Evolutionary conservation across 2,797 vertebrate genomes (phyloP).

Genomic region (Sternotherus odoratus): DNA sequence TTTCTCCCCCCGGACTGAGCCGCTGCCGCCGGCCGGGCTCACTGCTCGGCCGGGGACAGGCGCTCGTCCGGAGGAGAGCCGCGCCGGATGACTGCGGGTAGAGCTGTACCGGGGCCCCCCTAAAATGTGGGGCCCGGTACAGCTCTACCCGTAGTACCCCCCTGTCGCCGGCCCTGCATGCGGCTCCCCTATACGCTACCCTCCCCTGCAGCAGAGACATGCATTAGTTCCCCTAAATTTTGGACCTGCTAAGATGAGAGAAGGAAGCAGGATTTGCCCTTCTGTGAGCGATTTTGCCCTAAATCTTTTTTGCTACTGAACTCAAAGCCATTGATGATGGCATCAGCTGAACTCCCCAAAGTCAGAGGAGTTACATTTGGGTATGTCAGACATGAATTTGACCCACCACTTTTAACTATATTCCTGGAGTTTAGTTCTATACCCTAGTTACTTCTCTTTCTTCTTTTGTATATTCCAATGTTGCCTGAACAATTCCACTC

Average conservation of each 20-base stretch:
- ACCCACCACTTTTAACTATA: neutral
- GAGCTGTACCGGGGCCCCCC: too few species aligned
- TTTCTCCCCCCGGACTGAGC: too few species aligned
- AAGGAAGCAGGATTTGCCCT: neutral
- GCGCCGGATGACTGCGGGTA: too few species aligned
- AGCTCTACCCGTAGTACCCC: too few species aligned
- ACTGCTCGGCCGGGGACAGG: too few species aligned
- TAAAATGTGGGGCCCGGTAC: too few species aligned
- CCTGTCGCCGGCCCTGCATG: too few species aligned
- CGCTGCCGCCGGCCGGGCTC: too few species aligned
- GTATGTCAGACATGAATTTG: neutral
- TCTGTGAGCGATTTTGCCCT: neutral
- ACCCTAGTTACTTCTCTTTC: neutral
- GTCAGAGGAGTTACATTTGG: neutral
- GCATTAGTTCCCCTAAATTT: neutral
- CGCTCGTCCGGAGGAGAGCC: too few species aligned
- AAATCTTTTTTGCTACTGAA: neutral
- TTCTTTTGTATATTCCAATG: neutral
- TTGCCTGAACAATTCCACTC: neutral
- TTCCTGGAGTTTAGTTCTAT: neutral
- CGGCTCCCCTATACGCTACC: neutral
- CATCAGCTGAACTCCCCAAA: neutral
- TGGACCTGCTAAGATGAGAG: rapidly evolving
- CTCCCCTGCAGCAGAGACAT: neutral
- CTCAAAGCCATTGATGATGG: neutral